Evolutionary conservation across 2,797 vertebrate genomes (phyloP).

Genomic region (Stomatorhinus walkeri): DNA sequence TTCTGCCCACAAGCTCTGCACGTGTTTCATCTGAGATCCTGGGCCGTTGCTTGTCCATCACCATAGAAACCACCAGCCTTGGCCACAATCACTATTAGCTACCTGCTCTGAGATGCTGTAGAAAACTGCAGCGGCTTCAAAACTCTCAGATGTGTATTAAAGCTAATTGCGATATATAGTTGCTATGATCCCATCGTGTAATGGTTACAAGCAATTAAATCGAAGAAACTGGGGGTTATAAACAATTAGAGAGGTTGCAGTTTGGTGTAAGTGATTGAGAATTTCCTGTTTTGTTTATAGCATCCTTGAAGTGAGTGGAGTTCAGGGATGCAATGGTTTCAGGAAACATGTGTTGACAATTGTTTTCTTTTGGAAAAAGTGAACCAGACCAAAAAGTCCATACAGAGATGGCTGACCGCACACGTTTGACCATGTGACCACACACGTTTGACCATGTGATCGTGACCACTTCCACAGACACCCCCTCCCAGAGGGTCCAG

Average conservation of each 20-base stretch:
- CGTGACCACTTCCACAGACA: slow-evolving; percentile 50
- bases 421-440: not conserved
- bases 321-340: not conserved
- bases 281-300: not conserved
- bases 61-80: not conserved
- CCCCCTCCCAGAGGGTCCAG: slow-evolving; percentile 71
- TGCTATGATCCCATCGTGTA: not conserved
- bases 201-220: not conserved
- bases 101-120: not conserved
- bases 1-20: not conserved
- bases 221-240: not conserved
- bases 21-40: not conserved
- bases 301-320: not conserved
- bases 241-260: not conserved
- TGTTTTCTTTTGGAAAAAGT: not conserved
- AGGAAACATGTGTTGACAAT: not conserved
- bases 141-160: not conserved
- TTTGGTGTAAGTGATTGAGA: not conserved
- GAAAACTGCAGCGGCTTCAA: not conserved
- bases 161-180: not conserved
- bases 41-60: not conserved
- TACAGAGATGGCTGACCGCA: not conserved
- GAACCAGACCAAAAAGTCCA: not conserved
- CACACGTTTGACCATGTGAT: not conserved
- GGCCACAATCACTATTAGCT: not conserved